phyloP scores from a whole-genome alignment of 2,888 invertebrate species.

The Sylvicola fuscatus region DNA sequence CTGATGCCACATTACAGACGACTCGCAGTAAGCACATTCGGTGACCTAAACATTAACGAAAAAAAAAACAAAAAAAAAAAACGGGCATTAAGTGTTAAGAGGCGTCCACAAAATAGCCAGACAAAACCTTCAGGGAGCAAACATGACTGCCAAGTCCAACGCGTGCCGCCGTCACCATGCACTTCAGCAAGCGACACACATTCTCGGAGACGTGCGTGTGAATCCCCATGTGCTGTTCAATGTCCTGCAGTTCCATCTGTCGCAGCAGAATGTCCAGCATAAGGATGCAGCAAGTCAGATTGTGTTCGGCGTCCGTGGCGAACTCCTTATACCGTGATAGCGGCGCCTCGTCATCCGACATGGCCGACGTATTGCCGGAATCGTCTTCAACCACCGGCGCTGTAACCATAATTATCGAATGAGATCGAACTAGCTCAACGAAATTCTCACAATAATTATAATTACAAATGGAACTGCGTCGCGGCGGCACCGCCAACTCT shows the following conservation, averaged over 20 bases:
- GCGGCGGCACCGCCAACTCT: slow-evolving; percentile 21
- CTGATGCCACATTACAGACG: slow-evolving; percentile 88
- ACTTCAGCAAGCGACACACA: slow-evolving; percentile 49
- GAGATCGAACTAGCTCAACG: not conserved
- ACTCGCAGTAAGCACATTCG: slow-evolving; percentile 85
- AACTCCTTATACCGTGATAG: slow-evolving; percentile 41
- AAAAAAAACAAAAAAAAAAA: not conserved
- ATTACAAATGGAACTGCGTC: slow-evolving; percentile 35
- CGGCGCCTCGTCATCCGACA: slow-evolving; percentile 46
- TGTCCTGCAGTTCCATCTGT: slow-evolving; percentile 79
- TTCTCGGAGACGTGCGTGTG: slow-evolving; percentile 54
- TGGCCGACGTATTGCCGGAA: slow-evolving; percentile 42
- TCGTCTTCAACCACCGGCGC: slow-evolving; percentile 47
- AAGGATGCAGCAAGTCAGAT: slow-evolving; percentile 85
- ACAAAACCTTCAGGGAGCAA: slow-evolving; percentile 28
- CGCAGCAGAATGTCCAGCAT: slow-evolving; percentile 91
- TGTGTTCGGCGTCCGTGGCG: slow-evolving; percentile 48
- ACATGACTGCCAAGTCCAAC: slow-evolving; percentile 38
- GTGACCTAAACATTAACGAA: slow-evolving; percentile 15
- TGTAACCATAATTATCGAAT: too few species aligned
- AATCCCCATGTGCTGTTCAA: slow-evolving; percentile 61
- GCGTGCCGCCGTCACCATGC: slow-evolving; percentile 56
- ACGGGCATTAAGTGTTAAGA: too few species aligned
- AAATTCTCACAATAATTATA: too few species aligned
- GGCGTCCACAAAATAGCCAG: not conserved